Base-by-base conservation (phyloP, 2,113 vertebrate species). In the Trematocara macrostoma region DNA sequence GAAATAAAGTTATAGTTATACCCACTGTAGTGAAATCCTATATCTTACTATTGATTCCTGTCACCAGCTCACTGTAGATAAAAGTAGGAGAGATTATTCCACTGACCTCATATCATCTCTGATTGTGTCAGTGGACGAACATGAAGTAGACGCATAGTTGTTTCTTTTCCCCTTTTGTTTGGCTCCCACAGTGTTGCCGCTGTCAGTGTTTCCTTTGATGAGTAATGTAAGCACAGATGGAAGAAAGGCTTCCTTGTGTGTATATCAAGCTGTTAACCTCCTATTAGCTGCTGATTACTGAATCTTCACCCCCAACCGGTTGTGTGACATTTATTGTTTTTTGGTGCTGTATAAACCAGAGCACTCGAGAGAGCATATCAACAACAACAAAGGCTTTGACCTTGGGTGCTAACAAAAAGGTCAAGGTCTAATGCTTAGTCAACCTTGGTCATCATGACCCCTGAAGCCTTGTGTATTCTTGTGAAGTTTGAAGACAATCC, bases 91-190 rank as follows among this genome's bases (percentile, higher is more conserved):
- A 18, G n/a, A 47, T 84, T 59, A 15, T 29, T 49, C n/a, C 47
- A 18, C 47, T 47, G 55, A 59, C n/a, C 40, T 47, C 14, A n/a
- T 45, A 47, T 51, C 26, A 2, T 76, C 26, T 49, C 10, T 7
- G 10, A 47, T 5, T 76, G 71, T 34, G 45, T 29, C 26, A 51
- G 82, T 56, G 15, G 71, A 51, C 11, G 4, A 85, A 93, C 81
- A 87, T 91, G 88, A 93, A 93, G 84, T 90, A 79, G 85, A 86
- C 61, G 18, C 42, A 4, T 11, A 38, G 74, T 35, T 15, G 42
- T 51, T 49, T 1, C 15, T 23, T 18, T 11, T 12, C 23, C 11
- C 45, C 61, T 57, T 91, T 91, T 88, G 85, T 89, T 87, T 71
- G 42, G 29, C 71, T 79, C 23, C 55, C 18, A 23, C 14, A 45